phyloP scores from a whole-genome alignment of 2,888 invertebrate species.

The Beris morrisii region DNA sequence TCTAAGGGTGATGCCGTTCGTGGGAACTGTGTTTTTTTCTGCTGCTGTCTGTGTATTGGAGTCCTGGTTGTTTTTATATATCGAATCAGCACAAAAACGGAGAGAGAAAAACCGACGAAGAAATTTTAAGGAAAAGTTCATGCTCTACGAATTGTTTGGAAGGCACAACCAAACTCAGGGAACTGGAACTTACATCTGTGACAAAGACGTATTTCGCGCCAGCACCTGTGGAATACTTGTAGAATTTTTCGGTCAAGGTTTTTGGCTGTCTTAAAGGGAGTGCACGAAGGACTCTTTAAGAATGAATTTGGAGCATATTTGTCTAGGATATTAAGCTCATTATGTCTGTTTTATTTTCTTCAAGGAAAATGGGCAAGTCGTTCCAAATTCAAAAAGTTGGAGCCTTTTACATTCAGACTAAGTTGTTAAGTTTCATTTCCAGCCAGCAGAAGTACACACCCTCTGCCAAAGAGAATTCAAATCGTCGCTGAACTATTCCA shows the following conservation, averaged over 20 bases:
- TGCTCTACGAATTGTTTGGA: neutral
- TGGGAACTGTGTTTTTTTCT: slow-evolving; percentile 6
- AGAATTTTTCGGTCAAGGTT: slow-evolving; percentile 34
- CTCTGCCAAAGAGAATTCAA: too few species aligned
- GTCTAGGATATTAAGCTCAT: too few species aligned
- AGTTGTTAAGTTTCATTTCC: too few species aligned
- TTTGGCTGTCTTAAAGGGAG: slow-evolving; percentile 15
- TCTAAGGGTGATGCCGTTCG: neutral
- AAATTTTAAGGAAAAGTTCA: slow-evolving; percentile 16
- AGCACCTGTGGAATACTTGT: slow-evolving; percentile 34
- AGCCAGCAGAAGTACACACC: too few species aligned
- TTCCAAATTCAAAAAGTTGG: too few species aligned
- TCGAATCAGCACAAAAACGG: slow-evolving; percentile 8
- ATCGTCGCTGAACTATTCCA: too few species aligned
- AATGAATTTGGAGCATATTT: too few species aligned
- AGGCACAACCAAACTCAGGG: slow-evolving; percentile 3
- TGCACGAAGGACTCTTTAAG: neutral
- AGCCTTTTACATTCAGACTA: too few species aligned
- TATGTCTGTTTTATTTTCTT: too few species aligned
- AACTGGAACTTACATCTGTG: slow-evolving; percentile 11
- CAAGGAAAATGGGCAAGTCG: too few species aligned
- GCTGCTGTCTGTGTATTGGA: neutral
- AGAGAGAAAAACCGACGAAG: slow-evolving; percentile 2
- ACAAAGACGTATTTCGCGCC: slow-evolving; percentile 33
- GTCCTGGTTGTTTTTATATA: neutral